Base-by-base conservation (phyloP, 2,797 vertebrate genomes). In the Botia kubotai region DNA sequence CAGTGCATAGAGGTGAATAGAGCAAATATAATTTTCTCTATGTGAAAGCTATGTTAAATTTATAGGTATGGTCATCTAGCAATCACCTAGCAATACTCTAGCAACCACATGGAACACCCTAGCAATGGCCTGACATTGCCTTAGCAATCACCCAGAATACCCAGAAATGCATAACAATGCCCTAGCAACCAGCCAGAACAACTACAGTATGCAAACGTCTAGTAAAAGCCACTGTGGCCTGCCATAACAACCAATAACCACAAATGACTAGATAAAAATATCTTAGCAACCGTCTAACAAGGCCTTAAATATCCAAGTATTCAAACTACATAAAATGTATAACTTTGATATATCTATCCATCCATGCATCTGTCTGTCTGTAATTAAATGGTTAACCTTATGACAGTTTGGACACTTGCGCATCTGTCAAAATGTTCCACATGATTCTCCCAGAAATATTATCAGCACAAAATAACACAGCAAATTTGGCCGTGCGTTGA, bases 1-100 rank as follows among this genome's bases (percentile, higher is more conserved):
- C 96, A 98, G 85, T 98, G 97, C 87, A 86, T 99, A 77, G 96
- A 98, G 97, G 98, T 99, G 94, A 76, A 84, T 39, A n/a, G 16
- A 12, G 6, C 14, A 60, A 26, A 14, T n/a, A 39, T 63, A 1
- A 14, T 8, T 73, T n/a, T 65, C n/a, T 39, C 13, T 43, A 23
- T 39, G 26, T 17, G 16, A 66, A 66, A 39, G 8, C n/a, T 12
- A 3, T 58, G 60, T 57, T 6, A 55, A 36, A 36, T 60, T 71
- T 26, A 52, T 13, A 39, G 2, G 26, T 19, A 19, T 19, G 23
- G n/a, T 21, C 66, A 39, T 33, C 33, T 29, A 17, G 16, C 4
- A 65, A 65, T 6, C 23, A 65, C 36, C 36, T 39, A 39, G 36
- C 36, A 39, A 39, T 39, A 5, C 36, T 5, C 4, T 39, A 39